Evolutionary conservation across 1,140 invertebrate genomes (phyloP), one percentile per base, ranked within the genome.

Genomic region (Pararge aegeria): DNA sequence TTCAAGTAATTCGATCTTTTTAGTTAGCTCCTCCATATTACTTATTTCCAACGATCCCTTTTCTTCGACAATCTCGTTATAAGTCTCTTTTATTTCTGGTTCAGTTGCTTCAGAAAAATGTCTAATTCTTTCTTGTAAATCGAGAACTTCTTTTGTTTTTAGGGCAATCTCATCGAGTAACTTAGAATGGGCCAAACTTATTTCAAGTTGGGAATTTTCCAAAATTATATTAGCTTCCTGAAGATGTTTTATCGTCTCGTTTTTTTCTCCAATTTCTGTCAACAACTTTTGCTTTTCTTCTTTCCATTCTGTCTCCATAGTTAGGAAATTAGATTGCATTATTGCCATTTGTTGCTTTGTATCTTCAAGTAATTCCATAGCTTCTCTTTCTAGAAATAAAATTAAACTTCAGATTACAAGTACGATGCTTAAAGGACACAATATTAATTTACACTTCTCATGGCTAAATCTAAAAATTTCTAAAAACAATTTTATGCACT

Each of bases 311-410:
- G 84, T 85, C 88, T 96, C 95, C 77, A 94, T 90, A 2, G 91
- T 86, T 9, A 94, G 86, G 88, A 96, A 96, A 82, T 94, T 94
- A 70, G 93, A 91, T 72, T 96, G 95, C 94, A 96, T 95, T 69
- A 93, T 91, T 80, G 93, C 92, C 94, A 96, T 95, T 85, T 96
- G 93, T 63, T 94, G 92, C 80, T 95, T 94, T 9, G 94, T 95
- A 68, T 95, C 95, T 74, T 96, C 95, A 40, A 96, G 83, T 57
- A 93, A 92, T 71, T 94, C 92, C 44, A 95, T 77, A 9, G 94
- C 94, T 56, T 91, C 92, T 89, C 94, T 94, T 69, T 90, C 89
- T 91, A 42, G 30, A 88, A 84, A 24, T 42, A 49, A 13, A 12
- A 21, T 5, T 51, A 55, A 46, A 46, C 38, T n/a, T n/a, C 4